Base-by-base conservation (phyloP, 2,113 vertebrate genomes). In the Ploceus nigricollis region DNA sequence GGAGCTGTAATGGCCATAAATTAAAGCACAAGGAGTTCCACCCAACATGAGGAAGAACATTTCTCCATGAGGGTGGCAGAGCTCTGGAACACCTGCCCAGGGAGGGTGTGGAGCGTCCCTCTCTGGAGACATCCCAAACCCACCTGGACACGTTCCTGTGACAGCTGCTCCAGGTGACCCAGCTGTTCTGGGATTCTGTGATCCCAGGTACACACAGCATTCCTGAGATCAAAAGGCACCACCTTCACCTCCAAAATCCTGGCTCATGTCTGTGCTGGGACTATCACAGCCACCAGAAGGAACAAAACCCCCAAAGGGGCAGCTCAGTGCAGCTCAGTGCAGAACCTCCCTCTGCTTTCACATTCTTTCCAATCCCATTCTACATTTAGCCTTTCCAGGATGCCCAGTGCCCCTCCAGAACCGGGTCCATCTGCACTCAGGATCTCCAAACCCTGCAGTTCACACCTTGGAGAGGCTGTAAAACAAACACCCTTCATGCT, bases 371-470 rank as follows among this genome's bases (percentile, higher is more conserved):
- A 73, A 14, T 4, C 35, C 14, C 45, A 51, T 37, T 23, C 45
- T 28, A 7, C 14, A 20, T 78, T 64, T 5, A 40, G 27, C 45
- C 14, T 65, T 48, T 25, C 68, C 60, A 87, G 77, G 21, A 72
- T 30, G 51, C 42, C 87, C 40, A 6, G 0, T 25, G 79, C 17
- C 57, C 48, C 44, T 84, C 35, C 47, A 54, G 47, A 15, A 39
- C 1, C 0, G 0, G 37, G 10, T 22, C 40, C 50, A 35, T 7
- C 10, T 19, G 8, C 15, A 11, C 70, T 31, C 4, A 2, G 50
- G 31, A 56, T 54, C 68, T 48, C 71, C 51, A 22, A 58, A 57
- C 21, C 9, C 44, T 48, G 37, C 60, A 39, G 4, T 47, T n/a
- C 76, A 9, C 47, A 61, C 4, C 1, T 47, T 7, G 50, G 42